Conservation (phyloP, 2,888 invertebrate genomes). For the Coecobrya sp. region DNA sequence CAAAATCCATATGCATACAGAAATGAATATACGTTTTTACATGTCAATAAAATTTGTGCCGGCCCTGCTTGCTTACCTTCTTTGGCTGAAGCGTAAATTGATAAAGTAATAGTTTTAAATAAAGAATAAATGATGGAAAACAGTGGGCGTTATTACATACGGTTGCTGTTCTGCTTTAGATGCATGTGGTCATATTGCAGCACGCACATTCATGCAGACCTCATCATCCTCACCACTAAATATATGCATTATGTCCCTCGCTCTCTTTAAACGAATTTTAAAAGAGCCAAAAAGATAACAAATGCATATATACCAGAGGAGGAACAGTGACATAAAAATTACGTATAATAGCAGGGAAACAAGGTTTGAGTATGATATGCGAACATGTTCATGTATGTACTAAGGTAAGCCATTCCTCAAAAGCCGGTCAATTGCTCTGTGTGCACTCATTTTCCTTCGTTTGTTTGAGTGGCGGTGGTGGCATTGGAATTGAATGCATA, state of each 20-base stretch:
- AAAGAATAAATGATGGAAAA: constrained; percentile 25
- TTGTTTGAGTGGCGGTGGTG: neutral
- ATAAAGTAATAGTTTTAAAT: constrained; percentile 41
- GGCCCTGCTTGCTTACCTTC: constrained; percentile 49
- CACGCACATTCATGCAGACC: neutral
- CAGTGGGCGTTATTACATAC: constrained; percentile 58
- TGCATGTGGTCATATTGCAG: neutral
- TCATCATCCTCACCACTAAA: neutral
- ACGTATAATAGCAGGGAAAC: neutral
- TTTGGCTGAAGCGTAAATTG: constrained; percentile 42
- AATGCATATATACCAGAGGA: neutral
- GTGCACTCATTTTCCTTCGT: neutral
- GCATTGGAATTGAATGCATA: constrained; percentile 57
- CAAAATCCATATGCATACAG: constrained; percentile 28
- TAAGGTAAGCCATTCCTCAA: neutral
- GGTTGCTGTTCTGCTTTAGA: neutral
- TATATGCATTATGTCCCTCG: neutral
- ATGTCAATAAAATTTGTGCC: constrained; percentile 71
- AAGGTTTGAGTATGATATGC: neutral
- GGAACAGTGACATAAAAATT: neutral
- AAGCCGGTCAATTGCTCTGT: neutral
- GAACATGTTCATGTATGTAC: neutral
- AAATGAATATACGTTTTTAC: constrained; percentile 21
- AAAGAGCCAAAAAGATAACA: neutral
- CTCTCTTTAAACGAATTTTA: constrained; percentile 35